phyloP scores from a whole-genome alignment of 2,113 vertebrate species.

The Embiotoca jacksoni region DNA sequence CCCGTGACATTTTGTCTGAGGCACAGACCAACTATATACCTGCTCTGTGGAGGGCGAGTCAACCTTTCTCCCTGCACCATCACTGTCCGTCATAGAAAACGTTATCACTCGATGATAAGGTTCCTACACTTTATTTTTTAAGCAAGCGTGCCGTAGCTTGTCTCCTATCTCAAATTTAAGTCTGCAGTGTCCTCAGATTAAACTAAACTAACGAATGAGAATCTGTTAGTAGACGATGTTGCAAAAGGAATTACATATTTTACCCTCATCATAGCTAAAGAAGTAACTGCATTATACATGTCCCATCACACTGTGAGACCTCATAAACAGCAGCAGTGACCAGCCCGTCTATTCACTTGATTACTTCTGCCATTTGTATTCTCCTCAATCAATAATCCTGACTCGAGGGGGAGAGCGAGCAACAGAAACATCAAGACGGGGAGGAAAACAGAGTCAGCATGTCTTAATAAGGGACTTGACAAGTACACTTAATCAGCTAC shows the following conservation, averaged over 20 bases:
- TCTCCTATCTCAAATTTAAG: neutral
- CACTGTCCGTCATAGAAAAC: neutral
- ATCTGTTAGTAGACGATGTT: neutral
- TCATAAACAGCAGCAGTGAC: slow-evolving; percentile 64
- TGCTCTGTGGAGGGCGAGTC: neutral
- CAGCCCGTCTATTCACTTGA: slow-evolving; percentile 75
- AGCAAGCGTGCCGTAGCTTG: neutral
- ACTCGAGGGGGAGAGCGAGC: neutral
- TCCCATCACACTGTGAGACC: slow-evolving; percentile 21
- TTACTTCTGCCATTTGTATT: slow-evolving; percentile 80
- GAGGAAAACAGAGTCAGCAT: slow-evolving; percentile 22
- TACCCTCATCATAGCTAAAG: neutral
- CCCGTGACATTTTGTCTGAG: slow-evolving; percentile 58
- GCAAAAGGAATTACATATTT: neutral
- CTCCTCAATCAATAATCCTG: slow-evolving; percentile 63
- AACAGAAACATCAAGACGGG: slow-evolving; percentile 14
- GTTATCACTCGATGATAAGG: neutral
- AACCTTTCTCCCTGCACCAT: slow-evolving; percentile 19
- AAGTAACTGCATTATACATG: neutral
- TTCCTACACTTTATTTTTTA: neutral
- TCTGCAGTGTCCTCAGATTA: neutral
- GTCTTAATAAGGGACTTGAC: slow-evolving; percentile 32
- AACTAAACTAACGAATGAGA: neutral
- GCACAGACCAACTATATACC: slow-evolving; percentile 10
- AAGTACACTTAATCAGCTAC: slow-evolving; percentile 37